phyloP scores from a whole-genome alignment of 2,113 vertebrate species.

The Dermatemys mawii region DNA sequence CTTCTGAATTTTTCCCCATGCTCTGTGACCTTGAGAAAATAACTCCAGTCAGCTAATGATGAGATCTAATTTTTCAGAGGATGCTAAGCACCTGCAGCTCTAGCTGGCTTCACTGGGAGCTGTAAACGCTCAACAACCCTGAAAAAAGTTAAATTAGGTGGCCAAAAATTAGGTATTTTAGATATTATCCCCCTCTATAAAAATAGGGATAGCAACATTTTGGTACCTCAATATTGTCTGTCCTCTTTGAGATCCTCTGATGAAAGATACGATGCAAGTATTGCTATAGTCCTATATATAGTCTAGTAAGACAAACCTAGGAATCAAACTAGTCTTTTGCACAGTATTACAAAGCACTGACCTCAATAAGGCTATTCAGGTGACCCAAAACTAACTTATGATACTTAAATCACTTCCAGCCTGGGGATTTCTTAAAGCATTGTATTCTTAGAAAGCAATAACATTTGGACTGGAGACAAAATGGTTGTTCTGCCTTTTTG shows the following conservation, averaged over 20 bases:
- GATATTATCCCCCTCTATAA: background rate
- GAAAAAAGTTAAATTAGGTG: background rate
- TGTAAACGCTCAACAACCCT: background rate
- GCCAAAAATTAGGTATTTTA: background rate
- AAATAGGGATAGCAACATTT: background rate
- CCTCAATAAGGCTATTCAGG: slow-evolving; percentile 12
- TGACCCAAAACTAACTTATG: slow-evolving; percentile 10
- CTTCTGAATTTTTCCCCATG: background rate
- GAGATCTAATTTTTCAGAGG: background rate
- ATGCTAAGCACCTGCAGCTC: background rate
- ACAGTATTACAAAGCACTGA: slow-evolving; percentile 28
- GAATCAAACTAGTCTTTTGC: background rate
- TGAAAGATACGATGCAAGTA: background rate
- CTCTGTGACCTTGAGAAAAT: background rate
- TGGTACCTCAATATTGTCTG: background rate
- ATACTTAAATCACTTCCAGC: slow-evolving; percentile 42
- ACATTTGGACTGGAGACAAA: background rate
- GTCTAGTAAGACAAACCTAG: background rate
- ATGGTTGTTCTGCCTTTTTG: slow-evolving; percentile 23
- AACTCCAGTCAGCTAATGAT: background rate
- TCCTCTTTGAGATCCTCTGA: background rate
- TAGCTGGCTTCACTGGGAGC: background rate
- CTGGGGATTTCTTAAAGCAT: slow-evolving; percentile 2
- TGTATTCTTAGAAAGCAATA: slow-evolving; percentile 9
- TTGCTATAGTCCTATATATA: background rate